Evolutionary conservation across 1,140 invertebrate species (phyloP).

Genomic region (Oncopodura yosiiana): DNA sequence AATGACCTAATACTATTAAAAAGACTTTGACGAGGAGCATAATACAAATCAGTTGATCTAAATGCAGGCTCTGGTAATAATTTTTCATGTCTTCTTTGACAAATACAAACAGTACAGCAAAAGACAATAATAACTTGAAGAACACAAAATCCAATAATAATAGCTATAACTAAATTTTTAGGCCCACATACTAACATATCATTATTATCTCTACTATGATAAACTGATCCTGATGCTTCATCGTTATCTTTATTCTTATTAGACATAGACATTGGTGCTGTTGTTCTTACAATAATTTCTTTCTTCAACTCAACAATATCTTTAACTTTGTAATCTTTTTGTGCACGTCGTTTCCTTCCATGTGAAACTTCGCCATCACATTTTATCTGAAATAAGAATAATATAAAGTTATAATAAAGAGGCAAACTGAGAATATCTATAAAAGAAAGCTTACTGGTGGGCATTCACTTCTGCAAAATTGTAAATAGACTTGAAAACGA

Average conservation of each 20-base stretch:
- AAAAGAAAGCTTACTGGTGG: conserved; percentile 21
- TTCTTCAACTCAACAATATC: conserved; percentile 22
- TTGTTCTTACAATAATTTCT: conserved; percentile 34
- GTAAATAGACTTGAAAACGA: conserved; percentile 31
- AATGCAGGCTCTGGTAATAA: conserved; percentile 13
- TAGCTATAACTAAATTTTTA: conserved; percentile 28
- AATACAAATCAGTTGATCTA: conserved; percentile 21
- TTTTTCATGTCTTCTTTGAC: conserved; percentile 25
- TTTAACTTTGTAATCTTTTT: background rate
- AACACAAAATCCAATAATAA: conserved; percentile 31
- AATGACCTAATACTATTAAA: conserved; percentile 29
- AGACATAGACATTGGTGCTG: conserved; percentile 19
- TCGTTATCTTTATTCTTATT: too few species aligned
- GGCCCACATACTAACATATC: conserved; percentile 22
- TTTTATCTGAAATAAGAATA: conserved; percentile 14
- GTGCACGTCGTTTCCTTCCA: conserved; percentile 21
- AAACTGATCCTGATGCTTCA: conserved; percentile 3
- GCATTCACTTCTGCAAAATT: conserved; percentile 34
- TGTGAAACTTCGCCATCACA: conserved; percentile 32
- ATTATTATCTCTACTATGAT: conserved; percentile 1
- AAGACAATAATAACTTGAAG: conserved; percentile 33
- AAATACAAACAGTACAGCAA: conserved; percentile 20
- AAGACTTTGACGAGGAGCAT: conserved; percentile 14
- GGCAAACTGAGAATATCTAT: background rate
- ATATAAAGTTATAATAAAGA: background rate